Evolutionary conservation across 2,888 invertebrate species (phyloP), one percentile per base, ranked within the genome.

Genomic region (Chamaedrilus cognettii): DNA sequence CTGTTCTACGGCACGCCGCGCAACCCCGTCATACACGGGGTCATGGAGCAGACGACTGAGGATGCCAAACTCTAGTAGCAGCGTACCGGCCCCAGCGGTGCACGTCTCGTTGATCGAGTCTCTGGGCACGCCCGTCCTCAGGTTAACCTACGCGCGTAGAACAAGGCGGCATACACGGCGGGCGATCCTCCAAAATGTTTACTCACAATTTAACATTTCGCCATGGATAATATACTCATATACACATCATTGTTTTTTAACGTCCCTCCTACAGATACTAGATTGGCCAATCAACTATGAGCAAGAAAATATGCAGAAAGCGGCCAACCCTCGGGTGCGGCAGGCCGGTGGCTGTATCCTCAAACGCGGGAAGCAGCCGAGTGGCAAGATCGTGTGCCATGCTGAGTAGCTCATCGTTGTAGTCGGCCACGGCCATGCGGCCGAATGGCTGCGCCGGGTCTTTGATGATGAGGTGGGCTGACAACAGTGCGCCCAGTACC

Each of bases 51-150:
- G 81, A 19, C 85, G 84, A 65, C 87, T 87, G n/a, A 89, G 80
- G 34, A 88, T 79, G 51, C 88, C 88, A 79, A 88, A 87, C 78
- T 89, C 89, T 26, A 89, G 76, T 11, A 88, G 79, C 52, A 89
- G 81, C 7, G 88, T 87, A 0, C 88, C 88, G 32, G 88, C 88
- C 51, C 88, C 88, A 28, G 89, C 86, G 11, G 88, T 87, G 76
- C 88, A 89, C 0, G 88, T 89, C 72, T 87, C 87, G 64, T 87
- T 87, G 1, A 84, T 80, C 52, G 85, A 84, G 68, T 85, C 81
- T 65, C 84, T 81, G 1, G 87, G 86, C 2, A 88, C 86, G 11
- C 86, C 86, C 50, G 83, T 78, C 42, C 83, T 79, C 57, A 88
- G 77, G 77, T 89, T 88, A 2, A 88, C 86, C 84, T 88, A 74